These are phyloP conservation scores for Scopus umbretta DNA, from an alignment of 2,113 vertebrate species.

Conservation along the genomic window DNA sequence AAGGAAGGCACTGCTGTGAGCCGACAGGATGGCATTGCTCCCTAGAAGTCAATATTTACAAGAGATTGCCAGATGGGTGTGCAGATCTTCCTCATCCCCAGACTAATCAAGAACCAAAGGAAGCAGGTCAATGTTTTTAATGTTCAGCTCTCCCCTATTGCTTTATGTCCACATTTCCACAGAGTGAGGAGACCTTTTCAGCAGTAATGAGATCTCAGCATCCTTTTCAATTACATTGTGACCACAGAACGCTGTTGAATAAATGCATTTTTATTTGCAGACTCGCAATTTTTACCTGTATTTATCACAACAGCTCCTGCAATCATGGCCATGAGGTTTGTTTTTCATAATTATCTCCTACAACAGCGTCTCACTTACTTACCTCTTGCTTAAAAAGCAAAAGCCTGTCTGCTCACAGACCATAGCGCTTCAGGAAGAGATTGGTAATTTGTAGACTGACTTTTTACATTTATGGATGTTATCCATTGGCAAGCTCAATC, in stretches of 20 bases:
- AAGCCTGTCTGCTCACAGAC: slow-evolving; percentile 2
- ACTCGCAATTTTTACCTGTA: slow-evolving; percentile 33
- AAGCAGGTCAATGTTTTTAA: slow-evolving; percentile 25
- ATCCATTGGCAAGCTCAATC: background rate
- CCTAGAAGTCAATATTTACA: slow-evolving; percentile 46
- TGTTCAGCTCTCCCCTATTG: slow-evolving; percentile 19
- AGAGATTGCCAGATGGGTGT: slow-evolving; percentile 11
- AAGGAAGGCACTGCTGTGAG: background rate
- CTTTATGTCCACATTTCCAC: slow-evolving; percentile 12
- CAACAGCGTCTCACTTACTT: background rate
- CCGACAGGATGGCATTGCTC: background rate
- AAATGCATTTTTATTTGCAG: slow-evolving; percentile 52
- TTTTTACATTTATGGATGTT: background rate
- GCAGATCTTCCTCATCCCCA: slow-evolving; percentile 13
- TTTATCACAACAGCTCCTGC: slow-evolving; percentile 38
- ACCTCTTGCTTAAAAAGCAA: slow-evolving; percentile 31
- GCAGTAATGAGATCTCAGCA: slow-evolving; percentile 45
- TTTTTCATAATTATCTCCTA: slow-evolving; percentile 43
- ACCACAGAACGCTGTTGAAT: slow-evolving; percentile 29
- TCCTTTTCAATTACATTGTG: slow-evolving; percentile 24
- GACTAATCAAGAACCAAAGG: slow-evolving; percentile 26
- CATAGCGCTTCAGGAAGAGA: background rate
- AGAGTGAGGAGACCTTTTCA: slow-evolving; percentile 27
- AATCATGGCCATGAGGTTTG: slow-evolving; percentile 14
- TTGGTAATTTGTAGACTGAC: slow-evolving; percentile 1